Conservation (phyloP, 2,888 invertebrate species). For the Drosophila multiciliata region DNA sequence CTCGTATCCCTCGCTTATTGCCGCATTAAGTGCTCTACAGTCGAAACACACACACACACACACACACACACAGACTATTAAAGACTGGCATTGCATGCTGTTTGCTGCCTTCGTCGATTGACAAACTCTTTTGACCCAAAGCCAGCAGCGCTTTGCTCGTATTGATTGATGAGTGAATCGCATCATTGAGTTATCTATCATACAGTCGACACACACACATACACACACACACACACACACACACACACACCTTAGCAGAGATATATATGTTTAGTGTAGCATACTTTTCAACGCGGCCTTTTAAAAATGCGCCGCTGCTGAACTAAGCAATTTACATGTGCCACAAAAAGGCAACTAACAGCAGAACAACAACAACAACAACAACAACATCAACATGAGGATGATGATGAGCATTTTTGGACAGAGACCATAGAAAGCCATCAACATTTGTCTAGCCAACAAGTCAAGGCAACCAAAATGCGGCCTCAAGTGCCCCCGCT, state of each 20-base stretch:
- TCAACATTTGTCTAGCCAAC: constrained; percentile 36
- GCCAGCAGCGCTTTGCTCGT: constrained; percentile 43
- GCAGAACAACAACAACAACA: constrained; percentile 5
- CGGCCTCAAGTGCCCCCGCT: constrained; percentile 48
- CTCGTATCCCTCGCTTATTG: constrained; percentile 34
- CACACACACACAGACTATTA: constrained; percentile 11
- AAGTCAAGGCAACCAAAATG: constrained; percentile 64
- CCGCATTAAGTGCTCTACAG: constrained; percentile 62
- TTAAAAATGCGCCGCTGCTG: constrained; percentile 25
- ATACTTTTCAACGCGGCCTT: constrained; percentile 29
- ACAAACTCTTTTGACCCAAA: constrained; percentile 67
- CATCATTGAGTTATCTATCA: constrained; percentile 41
- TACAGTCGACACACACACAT: neutral
- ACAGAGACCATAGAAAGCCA: constrained; percentile 20
- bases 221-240: neutral
- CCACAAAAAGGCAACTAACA: constrained; percentile 25
- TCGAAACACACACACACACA: constrained; percentile 1
- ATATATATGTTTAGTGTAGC: constrained; percentile 20
- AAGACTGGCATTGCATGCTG: constrained; percentile 24
- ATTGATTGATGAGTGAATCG: constrained; percentile 65
- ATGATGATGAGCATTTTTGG: constrained; percentile 29
- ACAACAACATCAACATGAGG: constrained; percentile 8
- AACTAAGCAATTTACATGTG: constrained; percentile 37
- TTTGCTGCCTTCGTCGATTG: constrained; percentile 38
- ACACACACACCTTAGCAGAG: neutral